phyloP scores from a whole-genome alignment of 2,797 vertebrate genomes.

The Karalla daura region DNA sequence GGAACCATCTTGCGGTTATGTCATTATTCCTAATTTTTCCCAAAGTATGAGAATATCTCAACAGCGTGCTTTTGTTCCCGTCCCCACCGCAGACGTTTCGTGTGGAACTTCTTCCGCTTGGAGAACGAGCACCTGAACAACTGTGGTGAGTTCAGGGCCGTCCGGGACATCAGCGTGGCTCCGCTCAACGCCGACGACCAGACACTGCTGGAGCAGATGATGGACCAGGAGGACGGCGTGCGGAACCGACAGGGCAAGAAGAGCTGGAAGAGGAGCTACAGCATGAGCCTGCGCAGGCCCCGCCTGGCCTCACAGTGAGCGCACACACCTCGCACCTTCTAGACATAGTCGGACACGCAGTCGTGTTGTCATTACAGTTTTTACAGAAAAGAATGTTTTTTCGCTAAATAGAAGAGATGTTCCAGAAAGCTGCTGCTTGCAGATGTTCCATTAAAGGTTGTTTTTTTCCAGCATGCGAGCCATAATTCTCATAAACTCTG shows the following conservation, averaged over 20 bases:
- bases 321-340: too few relatives aligned
- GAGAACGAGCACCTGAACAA: slow-evolving; percentile 99
- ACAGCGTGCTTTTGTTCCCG: too few relatives aligned
- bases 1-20: slow-evolving; percentile 1
- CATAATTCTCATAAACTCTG: too few relatives aligned
- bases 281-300: slow-evolving; percentile 92
- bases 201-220: slow-evolving; percentile 97
- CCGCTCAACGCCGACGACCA: slow-evolving; percentile 96
- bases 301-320: slow-evolving; percentile 93
- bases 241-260: slow-evolving; percentile 95
- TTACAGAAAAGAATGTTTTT: too few relatives aligned
- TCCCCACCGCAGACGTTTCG: slow-evolving; percentile 88
- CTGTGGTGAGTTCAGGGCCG: slow-evolving; percentile 97
- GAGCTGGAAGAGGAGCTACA: slow-evolving; percentile 95
- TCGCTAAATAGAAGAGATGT: too few relatives aligned
- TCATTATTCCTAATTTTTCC: not conserved
- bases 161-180: slow-evolving; percentile 96
- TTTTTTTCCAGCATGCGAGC: too few relatives aligned
- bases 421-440: too few relatives aligned
- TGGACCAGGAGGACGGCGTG: slow-evolving; percentile 98
- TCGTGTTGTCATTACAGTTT: too few relatives aligned
- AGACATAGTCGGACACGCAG: too few relatives aligned
- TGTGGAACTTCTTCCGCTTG: slow-evolving; percentile 99
- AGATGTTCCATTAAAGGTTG: too few relatives aligned
- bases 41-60: not conserved